A percentile compares a stretch with the other conserved stretches of the same genome.
These are phyloP conservation scores for Diadumene lineata DNA, from an alignment of 92 coral and sea anemone genomes.

Conservation along the genomic window DNA sequence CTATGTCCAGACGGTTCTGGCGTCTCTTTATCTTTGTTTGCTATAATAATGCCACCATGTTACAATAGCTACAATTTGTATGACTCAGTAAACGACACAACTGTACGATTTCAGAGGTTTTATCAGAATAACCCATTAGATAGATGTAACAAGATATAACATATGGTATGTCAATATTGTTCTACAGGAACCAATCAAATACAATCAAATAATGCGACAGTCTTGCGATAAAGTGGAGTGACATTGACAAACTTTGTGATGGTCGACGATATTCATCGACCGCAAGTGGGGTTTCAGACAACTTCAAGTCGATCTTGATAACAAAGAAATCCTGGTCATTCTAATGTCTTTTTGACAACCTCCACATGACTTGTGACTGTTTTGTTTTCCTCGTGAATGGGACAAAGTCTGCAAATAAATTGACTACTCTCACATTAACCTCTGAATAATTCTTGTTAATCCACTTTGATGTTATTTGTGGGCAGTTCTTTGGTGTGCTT, in stretches of 20 bases:
- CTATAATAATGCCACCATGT: too few species aligned
- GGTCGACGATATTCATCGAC: constrained; percentile 41
- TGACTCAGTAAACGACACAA: too few species aligned
- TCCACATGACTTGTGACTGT: constrained; percentile 41
- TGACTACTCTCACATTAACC: constrained; percentile 28
- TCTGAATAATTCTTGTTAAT: constrained; percentile 44
- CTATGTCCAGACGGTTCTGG: too few species aligned
- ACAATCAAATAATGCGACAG: too few species aligned
- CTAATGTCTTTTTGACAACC: constrained; percentile 35
- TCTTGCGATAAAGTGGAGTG: constrained; percentile 25
- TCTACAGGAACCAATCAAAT: too few species aligned
- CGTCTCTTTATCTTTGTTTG: too few species aligned
- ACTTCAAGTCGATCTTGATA: constrained; percentile 35
- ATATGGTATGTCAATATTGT: too few species aligned
- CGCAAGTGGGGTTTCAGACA: constrained; percentile 35
- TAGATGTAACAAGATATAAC: too few species aligned
- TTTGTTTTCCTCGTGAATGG: constrained; percentile 37
- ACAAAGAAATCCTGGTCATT: constrained; percentile 33
- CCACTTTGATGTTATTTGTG: constrained; percentile 50
- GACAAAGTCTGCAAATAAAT: constrained; percentile 38
- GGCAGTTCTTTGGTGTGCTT: constrained; percentile 41
- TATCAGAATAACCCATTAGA: too few species aligned
- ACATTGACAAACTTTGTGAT: constrained; percentile 26
- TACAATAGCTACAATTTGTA: too few species aligned
- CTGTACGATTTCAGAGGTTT: too few species aligned